Evolutionary conservation across 2,797 vertebrate species (phyloP), one percentile per base, ranked within the genome.

Genomic region (Gambusia yucatana): DNA sequence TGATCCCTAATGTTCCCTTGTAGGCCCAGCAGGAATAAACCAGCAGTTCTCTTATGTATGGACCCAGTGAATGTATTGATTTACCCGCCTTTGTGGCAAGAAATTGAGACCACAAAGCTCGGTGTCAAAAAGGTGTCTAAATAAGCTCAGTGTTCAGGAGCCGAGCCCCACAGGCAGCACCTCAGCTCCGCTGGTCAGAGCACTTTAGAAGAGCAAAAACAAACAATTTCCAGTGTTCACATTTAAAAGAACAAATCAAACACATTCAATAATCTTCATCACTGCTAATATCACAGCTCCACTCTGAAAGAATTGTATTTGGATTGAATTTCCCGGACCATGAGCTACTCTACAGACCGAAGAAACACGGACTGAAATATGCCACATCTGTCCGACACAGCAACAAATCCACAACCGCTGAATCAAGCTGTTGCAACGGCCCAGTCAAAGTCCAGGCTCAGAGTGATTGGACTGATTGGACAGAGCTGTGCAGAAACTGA

Each of bases 81-180:
- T 52, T 2, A 0, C 11, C 36, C 28, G 0, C 36, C 39, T 25
- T 41, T 63, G 55, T 59, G 57, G 0, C 8, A 4, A 55, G 67
- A 63, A 63, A 5, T 0, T 72, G 25, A 76, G 63, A 80, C 78
- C 55, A 50, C 67, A 30, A 48, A 43, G 65, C n/a, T 72, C 47
- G 8, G 16, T 30, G 47, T 55, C 47, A 76, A 48, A 50, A 41
- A 13, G 50, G 28, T 33, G 36, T 43, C 52, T 43, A 20, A 74
- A 44, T 44, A 70, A 44, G 67, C 65, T 20, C 65, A 16, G 33
- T 43, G 30, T 30, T 46, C 16, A 20, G 46, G 44, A 47, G 30
- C 46, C 4, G 17, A 72, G 71, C 71, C 71, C 3, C 41, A 41
- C 73, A 57, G 48, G 47, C 30, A 43, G 52, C 48, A 6, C 39